Conservation (phyloP, 2,888 invertebrate species). For the Ferrisia virgata region DNA sequence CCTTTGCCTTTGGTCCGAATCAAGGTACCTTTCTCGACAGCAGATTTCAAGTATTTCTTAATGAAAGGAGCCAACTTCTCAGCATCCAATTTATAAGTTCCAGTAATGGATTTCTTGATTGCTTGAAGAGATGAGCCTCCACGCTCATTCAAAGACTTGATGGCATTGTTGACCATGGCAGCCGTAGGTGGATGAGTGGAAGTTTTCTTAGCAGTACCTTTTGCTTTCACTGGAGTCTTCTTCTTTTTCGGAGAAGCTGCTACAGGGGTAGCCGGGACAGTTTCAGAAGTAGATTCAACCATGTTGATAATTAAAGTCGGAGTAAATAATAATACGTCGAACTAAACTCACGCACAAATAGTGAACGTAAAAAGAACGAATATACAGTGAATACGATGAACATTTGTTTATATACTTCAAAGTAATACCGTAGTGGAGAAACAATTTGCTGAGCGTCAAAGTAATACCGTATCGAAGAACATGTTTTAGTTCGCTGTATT, state of each 20-base stretch:
- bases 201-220: slow-evolving; percentile 48
- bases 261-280: slow-evolving; percentile 46
- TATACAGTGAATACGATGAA: neutral
- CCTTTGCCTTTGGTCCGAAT: slow-evolving; percentile 37
- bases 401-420: neutral
- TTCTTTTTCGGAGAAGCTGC: slow-evolving; percentile 46
- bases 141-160: slow-evolving; percentile 50
- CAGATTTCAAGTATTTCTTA: slow-evolving; percentile 60
- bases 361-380: too few relatives aligned
- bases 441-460: neutral
- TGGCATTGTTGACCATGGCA: slow-evolving; percentile 61
- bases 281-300: slow-evolving; percentile 19
- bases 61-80: slow-evolving; percentile 61
- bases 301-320: slow-evolving; percentile 5
- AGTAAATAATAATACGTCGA: too few relatives aligned
- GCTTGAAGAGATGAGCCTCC: slow-evolving; percentile 59
- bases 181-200: slow-evolving; percentile 57
- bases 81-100: slow-evolving; percentile 60
- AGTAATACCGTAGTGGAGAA: neutral
- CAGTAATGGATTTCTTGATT: slow-evolving; percentile 63
- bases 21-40: slow-evolving; percentile 53
- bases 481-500: neutral
- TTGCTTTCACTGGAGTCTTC: neutral
- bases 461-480: neutral
- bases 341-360: too few relatives aligned